phyloP scores from a whole-genome alignment of 2,888 invertebrate genomes.

The Lasioglossum marginatum region DNA sequence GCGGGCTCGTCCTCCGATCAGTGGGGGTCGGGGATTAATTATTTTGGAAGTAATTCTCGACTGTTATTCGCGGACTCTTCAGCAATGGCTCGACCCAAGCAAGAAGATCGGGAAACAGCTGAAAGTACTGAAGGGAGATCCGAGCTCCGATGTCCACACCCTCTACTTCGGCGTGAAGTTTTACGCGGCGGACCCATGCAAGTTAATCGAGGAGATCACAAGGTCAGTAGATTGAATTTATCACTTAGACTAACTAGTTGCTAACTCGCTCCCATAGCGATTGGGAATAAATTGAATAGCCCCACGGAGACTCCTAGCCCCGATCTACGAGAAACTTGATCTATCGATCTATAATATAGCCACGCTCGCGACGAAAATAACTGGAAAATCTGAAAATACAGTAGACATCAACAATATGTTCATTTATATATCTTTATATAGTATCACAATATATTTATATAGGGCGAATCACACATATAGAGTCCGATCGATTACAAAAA shows the following conservation, averaged over 20 bases:
- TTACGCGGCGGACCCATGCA: conserved; percentile 98
- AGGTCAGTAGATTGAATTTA: conserved; percentile 87
- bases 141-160: conserved; percentile 89
- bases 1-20: conserved; percentile 13
- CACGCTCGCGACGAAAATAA: not conserved
- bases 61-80: conserved; percentile 62
- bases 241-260: conserved; percentile 9
- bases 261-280: conserved; percentile 1
- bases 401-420: too few species aligned
- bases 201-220: conserved; percentile 97
- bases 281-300: conserved; percentile 28
- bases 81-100: conserved; percentile 98
- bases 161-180: conserved; percentile 99
- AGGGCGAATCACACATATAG: too few species aligned
- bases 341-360: not conserved
- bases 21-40: conserved; percentile 35
- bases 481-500: too few species aligned
- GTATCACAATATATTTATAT: too few species aligned
- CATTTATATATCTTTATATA: too few species aligned
- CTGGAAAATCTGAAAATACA: too few species aligned
- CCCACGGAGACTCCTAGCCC: not conserved
- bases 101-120: conserved; percentile 95
- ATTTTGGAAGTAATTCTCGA: conserved; percentile 41
- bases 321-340: not conserved
- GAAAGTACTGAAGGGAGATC: conserved; percentile 87